Percentiles rank a stretch among this genome's conserved stretches.
Conservation (phyloP, 2,113 vertebrate species). For the Hippocampus abdominalis region DNA sequence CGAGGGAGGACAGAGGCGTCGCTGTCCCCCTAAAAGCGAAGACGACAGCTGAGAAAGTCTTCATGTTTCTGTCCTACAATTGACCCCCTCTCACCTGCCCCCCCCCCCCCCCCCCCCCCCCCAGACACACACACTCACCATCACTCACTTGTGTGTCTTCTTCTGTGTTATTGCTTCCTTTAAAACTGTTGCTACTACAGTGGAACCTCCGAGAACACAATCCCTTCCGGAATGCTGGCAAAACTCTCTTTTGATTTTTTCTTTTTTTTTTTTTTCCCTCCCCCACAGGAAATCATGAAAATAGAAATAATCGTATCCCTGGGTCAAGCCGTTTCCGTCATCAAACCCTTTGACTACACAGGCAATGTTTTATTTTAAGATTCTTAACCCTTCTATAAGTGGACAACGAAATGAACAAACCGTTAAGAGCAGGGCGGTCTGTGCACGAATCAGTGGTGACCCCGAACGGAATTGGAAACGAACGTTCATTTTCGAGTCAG, state of each 20-base stretch:
- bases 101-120: too few relatives aligned
- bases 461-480: too few relatives aligned
- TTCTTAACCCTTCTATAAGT: too few relatives aligned
- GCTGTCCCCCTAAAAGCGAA: conserved; percentile 52
- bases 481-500: too few relatives aligned
- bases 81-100: not conserved
- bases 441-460: too few relatives aligned
- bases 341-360: too few relatives aligned
- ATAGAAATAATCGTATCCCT: not conserved
- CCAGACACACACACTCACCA: not conserved
- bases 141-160: not conserved
- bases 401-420: too few relatives aligned
- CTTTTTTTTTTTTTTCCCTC: not conserved
- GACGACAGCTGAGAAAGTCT: conserved; percentile 45
- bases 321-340: not conserved
- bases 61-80: conserved; percentile 48
- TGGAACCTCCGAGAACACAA: not conserved
- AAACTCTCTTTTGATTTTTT: not conserved
- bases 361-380: too few relatives aligned
- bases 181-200: not conserved
- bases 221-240: not conserved
- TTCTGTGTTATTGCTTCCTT: not conserved
- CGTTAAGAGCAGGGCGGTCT: too few relatives aligned
- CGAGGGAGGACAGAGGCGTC: conserved; percentile 21
- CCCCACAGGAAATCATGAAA: conserved; percentile 27